Evolutionary conservation across 2,888 invertebrate genomes (phyloP).

Genomic region (Dryococelus australis): DNA sequence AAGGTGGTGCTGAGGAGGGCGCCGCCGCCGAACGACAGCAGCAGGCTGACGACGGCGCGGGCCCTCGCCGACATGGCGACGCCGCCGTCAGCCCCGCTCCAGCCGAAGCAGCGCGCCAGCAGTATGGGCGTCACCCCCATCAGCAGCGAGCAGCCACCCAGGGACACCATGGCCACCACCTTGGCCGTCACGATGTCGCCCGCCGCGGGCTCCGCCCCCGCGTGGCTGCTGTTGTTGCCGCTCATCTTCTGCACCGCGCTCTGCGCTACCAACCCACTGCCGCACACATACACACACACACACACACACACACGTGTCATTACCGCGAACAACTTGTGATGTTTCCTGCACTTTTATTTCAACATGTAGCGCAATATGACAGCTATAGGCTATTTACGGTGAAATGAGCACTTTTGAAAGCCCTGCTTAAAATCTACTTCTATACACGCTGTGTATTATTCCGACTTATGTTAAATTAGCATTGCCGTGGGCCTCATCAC

Average conservation of each 20-base stretch:
- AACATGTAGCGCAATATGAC: too few relatives aligned
- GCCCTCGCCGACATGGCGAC: conserved; percentile 21
- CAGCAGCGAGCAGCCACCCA: conserved; percentile 77
- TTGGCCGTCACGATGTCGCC: conserved; percentile 73
- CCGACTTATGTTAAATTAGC: too few relatives aligned
- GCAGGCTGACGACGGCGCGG: conserved; percentile 55
- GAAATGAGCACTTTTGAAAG: too few relatives aligned
- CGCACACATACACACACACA: not conserved
- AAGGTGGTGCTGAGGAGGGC: conserved; percentile 84
- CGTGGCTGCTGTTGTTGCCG: not conserved
- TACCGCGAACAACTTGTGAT: too few relatives aligned
- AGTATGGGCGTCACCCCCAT: conserved; percentile 79
- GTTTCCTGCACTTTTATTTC: too few relatives aligned
- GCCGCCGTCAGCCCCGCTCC: conserved; percentile 58
- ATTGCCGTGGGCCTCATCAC: too few relatives aligned
- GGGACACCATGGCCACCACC: conserved; percentile 77
- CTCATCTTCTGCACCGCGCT: not conserved
- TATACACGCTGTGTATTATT: too few relatives aligned
- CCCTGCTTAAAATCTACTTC: too few relatives aligned
- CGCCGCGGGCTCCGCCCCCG: not conserved
- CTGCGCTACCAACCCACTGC: not conserved
- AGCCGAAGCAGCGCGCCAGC: conserved; percentile 70
- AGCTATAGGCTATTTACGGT: too few relatives aligned
- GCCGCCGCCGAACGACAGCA: conserved; percentile 86
- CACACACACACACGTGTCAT: not conserved